phyloP scores from a whole-genome alignment of 2,888 invertebrate genomes.

The Prosopocoilus inquinatus region DNA sequence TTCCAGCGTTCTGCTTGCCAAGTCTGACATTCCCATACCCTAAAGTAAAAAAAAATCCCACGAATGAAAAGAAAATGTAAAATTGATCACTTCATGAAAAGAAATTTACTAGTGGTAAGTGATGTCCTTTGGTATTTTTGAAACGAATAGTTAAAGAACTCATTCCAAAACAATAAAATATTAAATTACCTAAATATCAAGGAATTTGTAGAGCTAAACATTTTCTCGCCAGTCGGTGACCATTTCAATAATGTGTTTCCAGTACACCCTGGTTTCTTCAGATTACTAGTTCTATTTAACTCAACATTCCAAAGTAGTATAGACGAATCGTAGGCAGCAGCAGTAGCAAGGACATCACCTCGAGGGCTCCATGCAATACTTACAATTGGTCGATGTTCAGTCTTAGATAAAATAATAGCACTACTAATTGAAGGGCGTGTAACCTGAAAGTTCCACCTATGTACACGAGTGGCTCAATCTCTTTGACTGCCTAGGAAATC shows the following conservation, averaged over 20 bases:
- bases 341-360: constrained; percentile 75
- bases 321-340: constrained; percentile 74
- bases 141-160: no score
- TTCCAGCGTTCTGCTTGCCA: constrained; percentile 87
- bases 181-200: constrained; percentile 74
- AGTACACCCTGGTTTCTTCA: constrained; percentile 73
- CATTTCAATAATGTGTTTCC: constrained; percentile 76
- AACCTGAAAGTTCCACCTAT: constrained; percentile 49
- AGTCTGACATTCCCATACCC: constrained; percentile 76
- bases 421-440: constrained; percentile 79
- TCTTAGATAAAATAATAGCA: constrained; percentile 68
- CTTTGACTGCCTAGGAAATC: no score
- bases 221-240: constrained; percentile 76
- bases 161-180: no score
- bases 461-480: background rate
- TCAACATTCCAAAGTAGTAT: constrained; percentile 87
- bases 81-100: no score
- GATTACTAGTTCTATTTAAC: constrained; percentile 65
- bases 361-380: constrained; percentile 82
- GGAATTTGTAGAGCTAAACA: constrained; percentile 78
- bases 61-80: constrained; percentile 22
- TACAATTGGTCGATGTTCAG: constrained; percentile 78
- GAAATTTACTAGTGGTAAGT: no score
- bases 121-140: no score
- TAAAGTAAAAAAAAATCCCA: constrained; percentile 41